Evolutionary conservation across 2,888 invertebrate species (phyloP), one percentile per base, ranked within the genome.

Genomic region (Epistrophe grossulariae): DNA sequence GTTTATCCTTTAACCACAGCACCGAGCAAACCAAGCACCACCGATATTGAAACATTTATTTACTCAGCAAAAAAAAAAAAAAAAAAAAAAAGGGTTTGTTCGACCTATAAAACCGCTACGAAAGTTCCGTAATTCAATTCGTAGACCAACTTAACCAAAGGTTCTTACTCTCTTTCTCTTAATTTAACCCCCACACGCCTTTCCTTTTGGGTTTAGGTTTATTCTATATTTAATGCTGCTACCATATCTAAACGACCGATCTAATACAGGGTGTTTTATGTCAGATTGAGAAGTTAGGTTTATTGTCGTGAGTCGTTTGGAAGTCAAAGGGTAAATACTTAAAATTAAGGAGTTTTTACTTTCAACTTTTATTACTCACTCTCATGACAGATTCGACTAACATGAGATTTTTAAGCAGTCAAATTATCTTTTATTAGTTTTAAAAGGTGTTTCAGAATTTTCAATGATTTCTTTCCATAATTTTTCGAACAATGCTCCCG

Each of bases 41-140:
- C 17, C 71, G 79, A 74, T 62, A 74, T 79, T 66, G 84, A 79
- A 84, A 76, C 68, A 76, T 84, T 76, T 84, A 79, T 76, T 79
- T 66, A 79, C 76, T 59, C 66, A 19, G 55, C 73, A 64, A 11
- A 17, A 35, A 59, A 59, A 55, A 55, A 17, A 13, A 2, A 17
- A 35, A n/a, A n/a, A n/a, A n/a, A 48, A 59, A 79, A 84, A 70
- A 76, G 57, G 84, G 38, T 76, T 72, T 50, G 15, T 79, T 71
- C 71, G 76, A 76, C 84, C 79, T 70, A 84, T 76, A 84, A 84
- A 62, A 78, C 70, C 48, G 17, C 83, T 76, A 57, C 72, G 40
- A 68, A 71, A 78, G 78, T 82, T 72, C 45, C 79, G 70, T 74
- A 83, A 79, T 79, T 62, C 70, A 70, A 79, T 59, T 71, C 74